These are phyloP conservation scores for Aldrovandia affinis DNA, from an alignment of 2,797 vertebrate species.

Conservation along the genomic window DNA sequence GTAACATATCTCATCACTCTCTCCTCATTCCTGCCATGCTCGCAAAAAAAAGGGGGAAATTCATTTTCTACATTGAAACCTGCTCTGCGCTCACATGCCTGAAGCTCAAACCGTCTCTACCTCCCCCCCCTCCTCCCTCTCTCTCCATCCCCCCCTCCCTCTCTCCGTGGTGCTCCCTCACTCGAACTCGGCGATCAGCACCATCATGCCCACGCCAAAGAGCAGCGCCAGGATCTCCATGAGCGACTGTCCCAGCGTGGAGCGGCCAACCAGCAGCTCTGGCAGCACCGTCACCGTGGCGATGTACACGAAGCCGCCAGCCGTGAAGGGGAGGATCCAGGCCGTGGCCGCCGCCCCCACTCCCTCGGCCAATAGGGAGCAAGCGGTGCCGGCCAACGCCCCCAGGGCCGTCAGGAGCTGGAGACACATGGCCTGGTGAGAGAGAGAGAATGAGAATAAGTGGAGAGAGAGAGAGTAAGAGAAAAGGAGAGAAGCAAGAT, in stretches of 20 bases:
- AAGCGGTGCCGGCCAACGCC: conserved; percentile 84
- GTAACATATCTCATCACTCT: background rate
- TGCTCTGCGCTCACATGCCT: background rate
- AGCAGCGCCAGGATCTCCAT: conserved; percentile 85
- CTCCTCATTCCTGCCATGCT: background rate
- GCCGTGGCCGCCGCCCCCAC: conserved; percentile 80
- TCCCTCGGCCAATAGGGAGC: conserved; percentile 86
- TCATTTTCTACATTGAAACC: background rate
- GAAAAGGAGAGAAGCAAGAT: background rate
- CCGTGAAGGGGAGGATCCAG: conserved; percentile 91
- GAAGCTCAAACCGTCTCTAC: background rate
- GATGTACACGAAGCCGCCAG: conserved; percentile 90
- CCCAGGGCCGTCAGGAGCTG: conserved; percentile 88
- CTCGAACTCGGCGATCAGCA: conserved; percentile 88
- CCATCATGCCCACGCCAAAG: conserved; percentile 89
- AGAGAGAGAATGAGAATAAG: too few relatives aligned
- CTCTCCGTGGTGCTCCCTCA: conserved; percentile 55
- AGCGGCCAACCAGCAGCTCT: conserved; percentile 82
- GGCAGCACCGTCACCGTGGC: conserved; percentile 90
- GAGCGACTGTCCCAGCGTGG: conserved; percentile 81
- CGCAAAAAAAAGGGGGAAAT: background rate
- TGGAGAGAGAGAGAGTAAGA: background rate
- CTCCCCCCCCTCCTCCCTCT: background rate
- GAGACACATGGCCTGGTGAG: conserved; percentile 87
- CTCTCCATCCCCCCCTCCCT: background rate